Evolutionary conservation across 2,888 invertebrate genomes (phyloP).

Genomic region (Willowsia nigromaculata): DNA sequence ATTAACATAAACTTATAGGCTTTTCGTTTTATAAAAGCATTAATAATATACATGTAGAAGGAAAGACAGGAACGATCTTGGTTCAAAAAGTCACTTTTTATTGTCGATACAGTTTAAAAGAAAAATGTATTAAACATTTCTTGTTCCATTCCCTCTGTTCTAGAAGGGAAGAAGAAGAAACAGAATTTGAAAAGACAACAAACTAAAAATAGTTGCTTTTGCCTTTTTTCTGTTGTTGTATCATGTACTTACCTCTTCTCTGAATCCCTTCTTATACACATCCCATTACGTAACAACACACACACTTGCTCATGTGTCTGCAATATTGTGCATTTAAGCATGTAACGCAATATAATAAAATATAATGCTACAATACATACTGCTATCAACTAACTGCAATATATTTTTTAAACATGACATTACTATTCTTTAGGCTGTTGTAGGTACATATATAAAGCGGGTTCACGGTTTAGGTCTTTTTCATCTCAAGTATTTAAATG

Average conservation of each 20-base stretch:
- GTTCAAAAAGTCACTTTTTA: slow-evolving; percentile 65
- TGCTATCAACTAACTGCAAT: neutral
- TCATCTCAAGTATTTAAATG: slow-evolving; percentile 13
- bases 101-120: slow-evolving; percentile 67
- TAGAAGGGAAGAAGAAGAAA: slow-evolving; percentile 16
- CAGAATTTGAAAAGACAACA: slow-evolving; percentile 71
- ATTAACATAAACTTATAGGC: neutral
- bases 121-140: slow-evolving; percentile 59
- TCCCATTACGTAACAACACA: neutral
- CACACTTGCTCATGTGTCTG: slow-evolving; percentile 13
- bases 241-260: slow-evolving; percentile 65
- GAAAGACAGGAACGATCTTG: neutral
- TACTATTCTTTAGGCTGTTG: too few relatives aligned
- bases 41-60: neutral
- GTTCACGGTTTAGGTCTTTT: neutral
- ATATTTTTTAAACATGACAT: neutral
- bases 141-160: slow-evolving; percentile 31
- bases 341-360: neutral
- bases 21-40: neutral
- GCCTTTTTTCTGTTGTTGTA: slow-evolving; percentile 43
- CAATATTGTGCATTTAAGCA: neutral
- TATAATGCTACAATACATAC: neutral
- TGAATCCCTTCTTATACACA: slow-evolving; percentile 61
- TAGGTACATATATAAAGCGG: neutral
- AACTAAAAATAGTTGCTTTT: slow-evolving; percentile 75